Evolutionary conservation across 2,113 vertebrate species (phyloP).

Genomic region (Cyphomyrus discorhynchus): DNA sequence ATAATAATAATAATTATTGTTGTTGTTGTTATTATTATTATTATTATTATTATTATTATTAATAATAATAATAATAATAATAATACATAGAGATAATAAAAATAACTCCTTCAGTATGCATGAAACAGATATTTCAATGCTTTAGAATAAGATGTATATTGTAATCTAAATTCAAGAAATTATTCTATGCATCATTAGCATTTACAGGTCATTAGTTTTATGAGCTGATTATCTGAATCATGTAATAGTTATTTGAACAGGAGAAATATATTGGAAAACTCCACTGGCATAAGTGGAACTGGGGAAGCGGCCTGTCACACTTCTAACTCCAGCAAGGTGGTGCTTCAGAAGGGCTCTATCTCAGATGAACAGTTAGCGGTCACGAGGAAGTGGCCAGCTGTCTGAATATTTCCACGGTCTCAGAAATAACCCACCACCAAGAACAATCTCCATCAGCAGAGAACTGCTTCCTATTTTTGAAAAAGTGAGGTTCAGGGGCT

Average conservation of each 20-base stretch:
- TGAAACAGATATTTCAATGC: background rate
- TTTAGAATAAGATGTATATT: background rate
- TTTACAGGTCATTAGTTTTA: background rate
- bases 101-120: background rate
- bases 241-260: background rate
- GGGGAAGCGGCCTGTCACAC: background rate
- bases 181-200: background rate
- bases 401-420: conserved; percentile 47
- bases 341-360: background rate
- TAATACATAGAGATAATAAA: background rate
- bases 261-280: background rate
- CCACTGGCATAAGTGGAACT: background rate
- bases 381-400: background rate
- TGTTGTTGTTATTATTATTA: background rate
- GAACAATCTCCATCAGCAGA: conserved; percentile 46
- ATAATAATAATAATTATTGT: background rate
- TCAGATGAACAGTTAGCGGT: background rate
- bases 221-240: background rate
- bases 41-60: background rate
- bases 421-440: conserved; percentile 36
- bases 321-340: background rate
- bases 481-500: conserved; percentile 24
- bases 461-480: conserved; percentile 55
- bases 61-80: background rate
- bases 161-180: background rate